Evolutionary conservation across 2,888 invertebrate species (phyloP).

Genomic region (Drosophila lutescens): DNA sequence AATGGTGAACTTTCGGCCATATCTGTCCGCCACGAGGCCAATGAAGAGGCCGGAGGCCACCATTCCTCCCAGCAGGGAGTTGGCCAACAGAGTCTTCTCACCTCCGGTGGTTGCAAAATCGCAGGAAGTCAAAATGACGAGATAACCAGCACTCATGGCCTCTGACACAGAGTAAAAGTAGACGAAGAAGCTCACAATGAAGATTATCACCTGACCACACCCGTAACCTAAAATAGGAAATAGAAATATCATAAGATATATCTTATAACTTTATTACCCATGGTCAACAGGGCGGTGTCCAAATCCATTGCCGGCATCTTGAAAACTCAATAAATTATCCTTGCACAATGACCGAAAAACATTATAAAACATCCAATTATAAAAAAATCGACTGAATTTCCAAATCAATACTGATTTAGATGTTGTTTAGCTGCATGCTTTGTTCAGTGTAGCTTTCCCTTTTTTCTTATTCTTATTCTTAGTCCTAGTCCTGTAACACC

Average conservation of each 20-base stretch:
- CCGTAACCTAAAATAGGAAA: no score
- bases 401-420: neutral
- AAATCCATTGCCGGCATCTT: slow-evolving; percentile 7
- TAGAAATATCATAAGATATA: neutral
- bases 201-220: slow-evolving; percentile 14
- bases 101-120: neutral
- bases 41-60: slow-evolving; percentile 2
- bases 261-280: slow-evolving; percentile 5
- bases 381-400: neutral
- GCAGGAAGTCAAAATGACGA: slow-evolving; percentile 20
- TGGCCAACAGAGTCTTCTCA: slow-evolving; percentile 15
- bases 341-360: neutral
- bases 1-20: slow-evolving; percentile 11
- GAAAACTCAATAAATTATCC: no score
- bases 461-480: slow-evolving; percentile 19
- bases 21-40: slow-evolving; percentile 27
- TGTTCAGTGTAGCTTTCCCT: slow-evolving; percentile 30
- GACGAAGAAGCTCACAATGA: neutral
- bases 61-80: slow-evolving; percentile 21
- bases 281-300: slow-evolving; percentile 8
- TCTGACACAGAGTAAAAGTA: slow-evolving; percentile 8
- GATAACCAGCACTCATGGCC: slow-evolving; percentile 13
- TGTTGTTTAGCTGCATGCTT: slow-evolving; percentile 50
- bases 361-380: neutral
- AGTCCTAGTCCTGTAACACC: slow-evolving; percentile 43